phyloP scores from a whole-genome alignment of 2,797 vertebrate genomes.

The Melanotaenia parkinsoni region DNA sequence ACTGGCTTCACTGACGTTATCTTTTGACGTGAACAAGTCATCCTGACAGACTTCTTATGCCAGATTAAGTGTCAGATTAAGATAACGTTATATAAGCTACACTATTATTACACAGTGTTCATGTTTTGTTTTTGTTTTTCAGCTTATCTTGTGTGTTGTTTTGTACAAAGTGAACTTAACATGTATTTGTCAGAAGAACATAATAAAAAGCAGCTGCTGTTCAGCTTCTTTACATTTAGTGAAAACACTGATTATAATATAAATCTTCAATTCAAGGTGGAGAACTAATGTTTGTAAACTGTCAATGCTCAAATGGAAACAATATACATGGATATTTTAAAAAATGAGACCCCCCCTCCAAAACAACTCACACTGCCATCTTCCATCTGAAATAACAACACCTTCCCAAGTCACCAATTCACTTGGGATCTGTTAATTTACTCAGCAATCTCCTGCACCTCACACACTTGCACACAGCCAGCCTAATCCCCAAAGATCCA shows the following conservation, averaged over 20 bases:
- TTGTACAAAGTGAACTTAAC: neutral
- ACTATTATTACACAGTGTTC: neutral
- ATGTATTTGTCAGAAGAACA: neutral
- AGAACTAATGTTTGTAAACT: conserved; percentile 9
- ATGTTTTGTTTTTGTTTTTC: neutral
- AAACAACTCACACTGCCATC: conserved; percentile 18
- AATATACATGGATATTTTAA: neutral
- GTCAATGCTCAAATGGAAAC: neutral
- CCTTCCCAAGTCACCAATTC: conserved; percentile 60
- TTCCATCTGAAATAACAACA: conserved; percentile 56
- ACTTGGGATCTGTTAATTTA: conserved; percentile 70
- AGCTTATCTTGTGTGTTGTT: neutral
- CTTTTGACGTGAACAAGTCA: conserved; percentile 7
- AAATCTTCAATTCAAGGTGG: neutral
- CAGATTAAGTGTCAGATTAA: conserved; percentile 1
- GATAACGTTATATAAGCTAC: neutral
- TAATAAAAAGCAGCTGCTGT: neutral
- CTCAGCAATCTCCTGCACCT: conserved; percentile 42
- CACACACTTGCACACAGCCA: conserved; percentile 25
- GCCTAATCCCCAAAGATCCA: conserved; percentile 67
- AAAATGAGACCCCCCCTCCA: conserved; percentile 20
- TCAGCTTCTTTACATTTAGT: neutral
- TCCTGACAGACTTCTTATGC: conserved; percentile 17
- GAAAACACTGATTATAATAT: neutral
- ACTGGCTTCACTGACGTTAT: conserved; percentile 45